Evolutionary conservation across 2,888 invertebrate species (phyloP).

Genomic region (Vanessa cardui): DNA sequence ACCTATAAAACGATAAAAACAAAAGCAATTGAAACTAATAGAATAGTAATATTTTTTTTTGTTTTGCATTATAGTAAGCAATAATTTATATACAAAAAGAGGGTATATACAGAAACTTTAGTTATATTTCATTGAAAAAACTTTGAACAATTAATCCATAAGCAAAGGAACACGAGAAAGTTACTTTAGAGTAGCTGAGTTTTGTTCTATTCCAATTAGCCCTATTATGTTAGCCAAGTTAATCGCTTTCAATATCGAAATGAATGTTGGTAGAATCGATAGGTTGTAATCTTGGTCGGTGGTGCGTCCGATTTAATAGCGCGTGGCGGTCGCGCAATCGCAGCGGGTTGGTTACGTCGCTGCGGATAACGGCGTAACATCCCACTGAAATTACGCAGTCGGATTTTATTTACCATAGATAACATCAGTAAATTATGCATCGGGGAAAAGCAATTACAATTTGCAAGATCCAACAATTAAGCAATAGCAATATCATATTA

Average conservation of each 20-base stretch:
- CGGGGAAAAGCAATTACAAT: slow-evolving; percentile 45
- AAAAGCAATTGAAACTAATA: no score
- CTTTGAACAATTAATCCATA: no score
- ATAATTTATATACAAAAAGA: no score
- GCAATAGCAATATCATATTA: slow-evolving; percentile 37
- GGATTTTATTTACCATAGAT: slow-evolving; percentile 56
- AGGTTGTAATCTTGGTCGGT: slow-evolving; percentile 18
- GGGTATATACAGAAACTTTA: no score
- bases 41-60: no score
- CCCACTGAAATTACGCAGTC: slow-evolving; percentile 49
- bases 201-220: not conserved
- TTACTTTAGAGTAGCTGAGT: no score
- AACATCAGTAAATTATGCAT: slow-evolving; percentile 46
- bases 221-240: not conserved
- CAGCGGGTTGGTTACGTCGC: slow-evolving; percentile 40
- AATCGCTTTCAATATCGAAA: not conserved
- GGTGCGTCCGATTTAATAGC: slow-evolving; percentile 21
- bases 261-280: slow-evolving; percentile 12
- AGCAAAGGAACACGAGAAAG: no score
- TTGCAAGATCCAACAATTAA: slow-evolving; percentile 43
- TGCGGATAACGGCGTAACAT: slow-evolving; percentile 46
- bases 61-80: no score
- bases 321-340: slow-evolving; percentile 39
- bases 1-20: no score
- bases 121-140: no score